Evolutionary conservation across 2,888 invertebrate genomes (phyloP).

Genomic region (Rhagonycha fulva): DNA sequence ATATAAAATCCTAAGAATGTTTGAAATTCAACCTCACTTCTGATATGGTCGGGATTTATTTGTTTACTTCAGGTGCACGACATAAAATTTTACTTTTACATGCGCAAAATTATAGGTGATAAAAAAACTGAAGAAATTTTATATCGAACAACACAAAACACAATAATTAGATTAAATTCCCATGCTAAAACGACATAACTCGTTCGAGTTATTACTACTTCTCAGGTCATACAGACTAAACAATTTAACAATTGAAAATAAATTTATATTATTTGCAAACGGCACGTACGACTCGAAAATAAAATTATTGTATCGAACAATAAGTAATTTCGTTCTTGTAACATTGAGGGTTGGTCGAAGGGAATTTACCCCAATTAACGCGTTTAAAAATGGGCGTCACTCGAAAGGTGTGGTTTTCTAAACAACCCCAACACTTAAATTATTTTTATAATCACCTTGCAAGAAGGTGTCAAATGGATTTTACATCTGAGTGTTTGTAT

Average conservation of each 20-base stretch:
- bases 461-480: neutral
- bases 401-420: neutral
- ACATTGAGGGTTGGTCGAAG: neutral
- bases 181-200: neutral
- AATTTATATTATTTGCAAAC: neutral
- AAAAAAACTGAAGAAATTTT: neutral
- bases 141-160: neutral
- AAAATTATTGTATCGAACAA: neutral
- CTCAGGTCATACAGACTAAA: neutral
- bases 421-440: conserved; percentile 1
- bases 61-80: neutral
- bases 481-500: neutral
- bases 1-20: neutral
- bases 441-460: neutral
- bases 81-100: neutral
- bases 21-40: neutral
- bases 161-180: neutral
- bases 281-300: neutral
- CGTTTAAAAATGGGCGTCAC: neutral
- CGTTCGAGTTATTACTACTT: neutral
- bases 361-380: neutral
- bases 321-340: neutral
- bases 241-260: neutral
- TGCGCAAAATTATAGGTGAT: neutral
- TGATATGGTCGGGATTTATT: neutral